Conservation (phyloP, 2,888 invertebrate genomes). For the Apamea sordens region DNA sequence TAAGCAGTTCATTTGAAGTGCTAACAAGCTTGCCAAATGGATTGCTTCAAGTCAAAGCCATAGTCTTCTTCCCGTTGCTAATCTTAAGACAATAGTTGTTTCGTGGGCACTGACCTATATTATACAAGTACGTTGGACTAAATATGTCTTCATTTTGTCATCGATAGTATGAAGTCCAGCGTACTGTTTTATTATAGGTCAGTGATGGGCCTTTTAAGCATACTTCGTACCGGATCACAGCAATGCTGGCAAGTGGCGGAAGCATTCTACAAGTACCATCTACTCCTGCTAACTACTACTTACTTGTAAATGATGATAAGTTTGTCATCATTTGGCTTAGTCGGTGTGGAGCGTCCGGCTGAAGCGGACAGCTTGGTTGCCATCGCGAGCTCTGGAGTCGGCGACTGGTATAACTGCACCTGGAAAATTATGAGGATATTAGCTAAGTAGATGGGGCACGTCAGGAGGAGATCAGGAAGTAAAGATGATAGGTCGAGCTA, state of each 20-base stretch:
- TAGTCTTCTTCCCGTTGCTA: no score
- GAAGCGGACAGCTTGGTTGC: conserved; percentile 93
- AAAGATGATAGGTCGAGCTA: no score
- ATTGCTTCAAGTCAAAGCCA: neutral
- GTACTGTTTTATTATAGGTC: no score
- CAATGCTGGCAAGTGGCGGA: neutral
- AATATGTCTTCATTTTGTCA: no score
- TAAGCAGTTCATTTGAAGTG: no score
- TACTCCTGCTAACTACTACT: conserved; percentile 68
- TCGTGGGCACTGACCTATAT: neutral
- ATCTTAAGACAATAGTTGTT: neutral
- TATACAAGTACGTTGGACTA: no score
- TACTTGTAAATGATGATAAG: conserved; percentile 97
- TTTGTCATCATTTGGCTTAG: conserved; percentile 93
- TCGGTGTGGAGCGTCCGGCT: conserved; percentile 90
- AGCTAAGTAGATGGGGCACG: neutral
- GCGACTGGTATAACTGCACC: conserved; percentile 96
- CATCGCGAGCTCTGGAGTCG: conserved; percentile 94
- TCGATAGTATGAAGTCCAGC: no score
- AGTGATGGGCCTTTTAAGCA: no score
- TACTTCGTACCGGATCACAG: neutral
- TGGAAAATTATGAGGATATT: conserved; percentile 72
- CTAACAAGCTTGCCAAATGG: no score
- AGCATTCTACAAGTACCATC: neutral
- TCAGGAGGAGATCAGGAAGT: neutral